Percentiles rank a stretch among this genome's conserved stretches.
Conservation (phyloP, 2,797 vertebrate genomes). For the Cossypha dichroa region DNA sequence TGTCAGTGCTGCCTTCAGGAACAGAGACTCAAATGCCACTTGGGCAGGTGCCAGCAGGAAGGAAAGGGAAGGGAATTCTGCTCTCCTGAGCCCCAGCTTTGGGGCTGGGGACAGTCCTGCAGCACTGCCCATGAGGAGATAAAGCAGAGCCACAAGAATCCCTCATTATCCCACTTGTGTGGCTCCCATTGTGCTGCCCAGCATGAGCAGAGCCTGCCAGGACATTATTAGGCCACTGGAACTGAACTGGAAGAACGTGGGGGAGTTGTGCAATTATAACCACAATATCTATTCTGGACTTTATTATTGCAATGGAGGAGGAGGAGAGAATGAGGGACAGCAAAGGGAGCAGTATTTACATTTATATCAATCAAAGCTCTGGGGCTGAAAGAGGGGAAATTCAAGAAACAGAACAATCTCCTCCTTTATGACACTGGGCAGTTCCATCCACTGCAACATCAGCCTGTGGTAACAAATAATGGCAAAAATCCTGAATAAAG, state of each 20-base stretch:
- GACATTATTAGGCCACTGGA: constrained; percentile 41
- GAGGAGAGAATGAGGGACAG: not conserved
- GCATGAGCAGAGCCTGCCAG: not conserved
- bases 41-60: not conserved
- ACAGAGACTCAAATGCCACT: not conserved
- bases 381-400: not conserved
- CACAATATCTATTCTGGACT: not conserved
- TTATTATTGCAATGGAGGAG: not conserved
- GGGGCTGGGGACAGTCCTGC: not conserved
- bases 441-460: not conserved
- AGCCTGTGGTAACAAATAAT: not conserved
- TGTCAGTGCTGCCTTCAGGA: not conserved
- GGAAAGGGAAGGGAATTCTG: not conserved
- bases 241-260: constrained; percentile 33
- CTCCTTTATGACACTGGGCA: not conserved
- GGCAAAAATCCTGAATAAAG: not conserved
- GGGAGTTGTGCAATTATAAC: not conserved
- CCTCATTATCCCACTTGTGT: constrained; percentile 25
- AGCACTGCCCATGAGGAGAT: not conserved
- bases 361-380: not conserved
- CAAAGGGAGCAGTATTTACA: not conserved
- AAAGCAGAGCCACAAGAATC: not conserved
- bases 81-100: not conserved
- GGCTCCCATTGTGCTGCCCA: constrained; percentile 18
- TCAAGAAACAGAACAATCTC: not conserved